These are phyloP conservation scores for Brachypodius melanocephalos DNA, from an alignment of 2,113 vertebrate genomes.

Conservation along the genomic window DNA sequence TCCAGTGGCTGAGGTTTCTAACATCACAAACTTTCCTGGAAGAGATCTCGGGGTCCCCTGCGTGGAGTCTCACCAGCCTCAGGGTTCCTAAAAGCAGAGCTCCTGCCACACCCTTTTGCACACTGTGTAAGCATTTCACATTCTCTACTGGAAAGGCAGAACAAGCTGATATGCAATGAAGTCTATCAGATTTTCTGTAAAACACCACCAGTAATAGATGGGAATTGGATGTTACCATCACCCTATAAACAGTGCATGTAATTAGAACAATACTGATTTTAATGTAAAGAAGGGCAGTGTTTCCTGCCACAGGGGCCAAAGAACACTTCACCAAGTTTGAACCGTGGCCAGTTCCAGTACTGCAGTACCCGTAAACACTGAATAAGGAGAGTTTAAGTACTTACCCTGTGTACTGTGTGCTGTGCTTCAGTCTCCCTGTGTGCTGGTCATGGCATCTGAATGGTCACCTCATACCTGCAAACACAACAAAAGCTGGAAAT, in stretches of 20 bases:
- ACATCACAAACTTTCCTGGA: fast-evolving
- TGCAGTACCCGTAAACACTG: not conserved
- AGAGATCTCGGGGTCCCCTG: not conserved
- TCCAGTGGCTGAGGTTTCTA: not conserved
- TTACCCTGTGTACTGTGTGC: not conserved
- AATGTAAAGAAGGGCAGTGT: not conserved
- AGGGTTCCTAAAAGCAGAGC: not conserved
- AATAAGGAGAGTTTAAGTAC: not conserved
- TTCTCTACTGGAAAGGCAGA: constrained; percentile 9
- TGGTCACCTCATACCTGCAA: not conserved
- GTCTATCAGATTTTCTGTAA: not conserved
- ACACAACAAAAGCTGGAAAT: not conserved
- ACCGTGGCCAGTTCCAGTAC: not conserved
- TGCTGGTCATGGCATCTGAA: not conserved
- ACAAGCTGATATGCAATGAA: not conserved
- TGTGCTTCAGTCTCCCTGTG: not conserved
- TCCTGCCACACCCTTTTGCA: not conserved
- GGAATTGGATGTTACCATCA: not conserved
- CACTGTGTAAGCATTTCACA: not conserved
- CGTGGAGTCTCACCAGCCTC: not conserved
- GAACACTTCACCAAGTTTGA: not conserved
- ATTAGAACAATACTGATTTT: not conserved
- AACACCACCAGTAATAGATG: not conserved
- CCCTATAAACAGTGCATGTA: not conserved
- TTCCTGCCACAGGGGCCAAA: not conserved